phyloP scores from a whole-genome alignment of 2,797 vertebrate genomes.

The Tokudaia muenninki region DNA sequence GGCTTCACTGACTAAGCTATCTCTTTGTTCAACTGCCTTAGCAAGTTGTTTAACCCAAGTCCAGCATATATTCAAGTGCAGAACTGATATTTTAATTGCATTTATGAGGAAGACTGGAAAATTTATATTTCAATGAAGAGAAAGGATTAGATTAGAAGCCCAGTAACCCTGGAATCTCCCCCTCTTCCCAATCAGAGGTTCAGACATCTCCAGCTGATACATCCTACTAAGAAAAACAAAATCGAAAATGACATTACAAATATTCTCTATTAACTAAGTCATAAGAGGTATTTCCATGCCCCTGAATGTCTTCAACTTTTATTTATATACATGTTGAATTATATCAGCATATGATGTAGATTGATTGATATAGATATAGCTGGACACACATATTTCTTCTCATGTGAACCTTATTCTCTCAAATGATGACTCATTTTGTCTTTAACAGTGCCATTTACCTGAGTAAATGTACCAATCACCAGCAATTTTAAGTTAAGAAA shows the following conservation, averaged over 20 bases:
- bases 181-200: neutral
- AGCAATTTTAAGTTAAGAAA: slow-evolving; percentile 59
- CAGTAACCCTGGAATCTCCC: neutral
- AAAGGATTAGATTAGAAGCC: neutral
- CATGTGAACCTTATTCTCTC: slow-evolving; percentile 10
- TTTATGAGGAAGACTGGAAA: neutral
- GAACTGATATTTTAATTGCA: neutral
- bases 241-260: neutral
- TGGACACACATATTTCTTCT: neutral
- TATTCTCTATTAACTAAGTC: neutral
- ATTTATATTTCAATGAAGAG: neutral
- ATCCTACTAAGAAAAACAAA: neutral
- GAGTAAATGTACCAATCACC: neutral
- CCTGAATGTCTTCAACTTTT: neutral
- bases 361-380: neutral
- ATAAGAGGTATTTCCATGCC: neutral
- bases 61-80: neutral
- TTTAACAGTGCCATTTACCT: slow-evolving; percentile 57
- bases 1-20: neutral
- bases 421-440: neutral
- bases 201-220: neutral
- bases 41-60: neutral
- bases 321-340: neutral
- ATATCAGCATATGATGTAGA: neutral
- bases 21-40: neutral